Conservation (phyloP, 2,797 vertebrate genomes). For the Kryptopterus vitreolus region DNA sequence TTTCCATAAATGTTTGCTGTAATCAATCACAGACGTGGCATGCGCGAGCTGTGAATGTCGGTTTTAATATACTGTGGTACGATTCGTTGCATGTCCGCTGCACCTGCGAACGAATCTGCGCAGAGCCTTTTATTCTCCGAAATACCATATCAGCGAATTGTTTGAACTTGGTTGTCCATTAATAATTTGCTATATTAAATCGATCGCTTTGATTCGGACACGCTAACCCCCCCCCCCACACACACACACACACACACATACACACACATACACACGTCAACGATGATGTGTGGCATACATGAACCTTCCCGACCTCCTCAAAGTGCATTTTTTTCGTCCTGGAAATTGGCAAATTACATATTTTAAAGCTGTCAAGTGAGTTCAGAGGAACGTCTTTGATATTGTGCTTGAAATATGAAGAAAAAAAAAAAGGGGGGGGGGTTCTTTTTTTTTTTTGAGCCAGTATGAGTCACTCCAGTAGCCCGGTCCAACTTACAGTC, state of each 20-base stretch:
- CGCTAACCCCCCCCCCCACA: neutral
- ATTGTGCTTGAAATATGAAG: constrained; percentile 3
- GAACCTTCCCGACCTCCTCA: neutral
- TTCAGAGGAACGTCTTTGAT: neutral
- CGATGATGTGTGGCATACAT: neutral
- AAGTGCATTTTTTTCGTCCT: neutral
- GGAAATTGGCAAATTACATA: neutral
- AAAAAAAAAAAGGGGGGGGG: too few relatives aligned
- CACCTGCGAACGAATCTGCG: constrained; percentile 46
- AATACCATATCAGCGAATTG: constrained; percentile 37
- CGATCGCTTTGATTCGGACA: constrained; percentile 18
- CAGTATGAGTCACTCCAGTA: constrained; percentile 39
- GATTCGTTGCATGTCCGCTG: constrained; percentile 42
- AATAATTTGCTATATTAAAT: constrained; percentile 30
- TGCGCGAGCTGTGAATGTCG: constrained; percentile 40
- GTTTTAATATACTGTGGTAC: constrained; percentile 43
- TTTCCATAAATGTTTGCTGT: constrained; percentile 34
- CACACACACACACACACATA: too few relatives aligned
- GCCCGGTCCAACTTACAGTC: constrained; percentile 18
- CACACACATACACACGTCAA: too few relatives aligned
- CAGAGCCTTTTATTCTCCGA: constrained; percentile 28
- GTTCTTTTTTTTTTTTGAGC: neutral
- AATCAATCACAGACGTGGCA: constrained; percentile 46
- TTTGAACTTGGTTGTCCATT: constrained; percentile 27
- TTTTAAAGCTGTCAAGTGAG: neutral